Evolutionary conservation across 1,140 invertebrate species (phyloP).

Genomic region (Helicoverpa zea): DNA sequence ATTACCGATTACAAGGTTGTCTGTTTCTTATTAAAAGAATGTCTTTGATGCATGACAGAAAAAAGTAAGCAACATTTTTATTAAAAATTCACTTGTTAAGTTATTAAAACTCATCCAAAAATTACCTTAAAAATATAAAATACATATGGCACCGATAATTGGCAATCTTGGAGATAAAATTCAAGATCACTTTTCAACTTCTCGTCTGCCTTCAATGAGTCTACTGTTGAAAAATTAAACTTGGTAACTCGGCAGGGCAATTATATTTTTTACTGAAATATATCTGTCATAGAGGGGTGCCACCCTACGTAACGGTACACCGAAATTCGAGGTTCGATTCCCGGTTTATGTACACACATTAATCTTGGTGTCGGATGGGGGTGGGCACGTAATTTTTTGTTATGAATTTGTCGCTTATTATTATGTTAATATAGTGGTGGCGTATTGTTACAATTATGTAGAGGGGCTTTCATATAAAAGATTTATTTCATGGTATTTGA

Average conservation of each 20-base stretch:
- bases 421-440: conserved; percentile 35
- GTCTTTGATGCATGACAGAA: too few species aligned
- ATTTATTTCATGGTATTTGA: neutral
- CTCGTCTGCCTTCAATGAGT: too few species aligned
- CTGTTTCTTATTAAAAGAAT: too few species aligned
- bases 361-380: conserved; percentile 74
- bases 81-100: too few species aligned
- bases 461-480: neutral
- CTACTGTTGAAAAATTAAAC: neutral
- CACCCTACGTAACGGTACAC: conserved; percentile 72
- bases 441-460: conserved; percentile 8
- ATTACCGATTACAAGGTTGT: too few species aligned
- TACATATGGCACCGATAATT: too few species aligned
- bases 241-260: conserved; percentile 14
- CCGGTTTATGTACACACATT: conserved; percentile 68
- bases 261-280: conserved; percentile 39
- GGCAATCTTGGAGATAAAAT: too few species aligned
- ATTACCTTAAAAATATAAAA: too few species aligned
- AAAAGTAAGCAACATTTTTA: too few species aligned
- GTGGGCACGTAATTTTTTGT: conserved; percentile 61
- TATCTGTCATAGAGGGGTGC: conserved; percentile 54
- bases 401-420: conserved; percentile 55
- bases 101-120: too few species aligned
- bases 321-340: conserved; percentile 74
- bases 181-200: neutral